Evolutionary conservation across 30 jellyfish, hydroid and myxozoan genomes (phyloP).

Genomic region (Aurelia coerulea): DNA sequence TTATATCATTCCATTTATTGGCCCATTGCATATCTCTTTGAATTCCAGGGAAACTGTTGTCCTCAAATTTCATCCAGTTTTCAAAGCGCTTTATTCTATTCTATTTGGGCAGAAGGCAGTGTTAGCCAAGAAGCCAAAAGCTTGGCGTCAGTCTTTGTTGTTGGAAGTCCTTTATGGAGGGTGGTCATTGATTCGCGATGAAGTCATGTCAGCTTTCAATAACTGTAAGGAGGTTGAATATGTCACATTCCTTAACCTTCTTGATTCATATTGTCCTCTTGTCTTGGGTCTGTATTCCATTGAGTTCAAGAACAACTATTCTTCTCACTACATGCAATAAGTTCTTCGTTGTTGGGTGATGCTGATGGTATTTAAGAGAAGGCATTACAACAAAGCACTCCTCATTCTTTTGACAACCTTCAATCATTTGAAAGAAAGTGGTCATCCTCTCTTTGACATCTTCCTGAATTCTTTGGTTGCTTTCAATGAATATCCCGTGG

Average conservation of each 20-base stretch:
- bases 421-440: background rate
- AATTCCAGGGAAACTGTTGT: constrained; percentile 51
- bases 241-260: constrained; percentile 11
- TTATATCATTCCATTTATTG: constrained; percentile 40
- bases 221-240: constrained; percentile 33
- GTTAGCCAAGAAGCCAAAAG: constrained; percentile 52
- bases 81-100: constrained; percentile 36
- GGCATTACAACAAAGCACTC: constrained; percentile 38
- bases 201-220: background rate
- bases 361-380: constrained; percentile 30
- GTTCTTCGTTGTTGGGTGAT: constrained; percentile 32
- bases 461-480: background rate
- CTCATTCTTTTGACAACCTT: constrained; percentile 12
- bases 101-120: constrained; percentile 40
- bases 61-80: constrained; percentile 33
- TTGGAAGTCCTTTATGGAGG: constrained; percentile 58
- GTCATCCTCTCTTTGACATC: constrained; percentile 7
- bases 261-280: constrained; percentile 27
- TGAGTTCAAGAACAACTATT: constrained; percentile 28
- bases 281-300: constrained; percentile 36
- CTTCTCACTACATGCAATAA: background rate
- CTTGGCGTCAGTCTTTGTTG: constrained; percentile 67
- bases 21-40: constrained; percentile 45
- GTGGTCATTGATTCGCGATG: constrained; percentile 40
- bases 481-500: constrained; percentile 33